Percentiles rank a stretch among this genome's conserved stretches.
These are phyloP conservation scores for Tortricodes alternella DNA, from an alignment of 2,888 invertebrate species.

Conservation along the genomic window DNA sequence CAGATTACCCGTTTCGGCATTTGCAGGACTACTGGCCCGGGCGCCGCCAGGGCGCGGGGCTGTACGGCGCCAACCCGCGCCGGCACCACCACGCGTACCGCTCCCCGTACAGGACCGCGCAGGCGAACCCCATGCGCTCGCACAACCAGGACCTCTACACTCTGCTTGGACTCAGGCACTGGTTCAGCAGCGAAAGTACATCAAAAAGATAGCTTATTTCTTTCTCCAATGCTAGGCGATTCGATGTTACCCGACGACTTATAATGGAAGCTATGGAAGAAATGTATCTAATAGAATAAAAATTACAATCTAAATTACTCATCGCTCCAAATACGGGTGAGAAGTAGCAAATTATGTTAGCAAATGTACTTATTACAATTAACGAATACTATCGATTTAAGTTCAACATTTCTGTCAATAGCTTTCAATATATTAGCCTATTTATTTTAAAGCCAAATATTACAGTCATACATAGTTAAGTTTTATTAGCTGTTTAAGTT, in stretches of 20 bases:
- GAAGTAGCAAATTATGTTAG: constrained; percentile 18
- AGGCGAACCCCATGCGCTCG: constrained; percentile 53
- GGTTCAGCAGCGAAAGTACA: constrained; percentile 75
- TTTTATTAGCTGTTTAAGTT: constrained; percentile 75
- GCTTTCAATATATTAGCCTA: constrained; percentile 80
- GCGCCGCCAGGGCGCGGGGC: constrained; percentile 51
- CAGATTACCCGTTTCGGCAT: constrained; percentile 72
- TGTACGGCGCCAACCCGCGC: no score
- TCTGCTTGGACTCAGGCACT: constrained; percentile 73
- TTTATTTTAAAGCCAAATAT: constrained; percentile 83
- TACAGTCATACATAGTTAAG: constrained; percentile 82
- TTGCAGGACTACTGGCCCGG: constrained; percentile 77
- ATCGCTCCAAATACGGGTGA: constrained; percentile 16
- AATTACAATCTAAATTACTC: constrained; percentile 28
- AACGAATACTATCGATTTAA: constrained; percentile 12
- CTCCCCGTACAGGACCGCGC: constrained; percentile 57
- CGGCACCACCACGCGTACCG: constrained; percentile 56
- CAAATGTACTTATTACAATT: constrained; percentile 24
- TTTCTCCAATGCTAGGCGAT: constrained; percentile 58
- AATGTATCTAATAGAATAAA: constrained; percentile 41
- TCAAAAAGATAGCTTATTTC: constrained; percentile 72
- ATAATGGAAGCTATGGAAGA: constrained; percentile 77
- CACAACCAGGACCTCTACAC: constrained; percentile 72
- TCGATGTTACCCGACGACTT: constrained; percentile 81
- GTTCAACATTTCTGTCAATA: constrained; percentile 53